phyloP scores from a whole-genome alignment of 2,113 vertebrate genomes.

The zebrafish (Danio rerio) region GRCz12tu NC_133182.1:34838501-34839000 shows the following conservation, averaged over 20 bases:
- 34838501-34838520: constrained; percentile 82
- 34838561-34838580: constrained; percentile 75
- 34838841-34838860: neutral
- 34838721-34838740: constrained; percentile 27
- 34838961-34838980: neutral
- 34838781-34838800: neutral
- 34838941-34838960: neutral
- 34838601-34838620: neutral
- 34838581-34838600: neutral
- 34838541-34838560: constrained; percentile 78
- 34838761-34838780: neutral
- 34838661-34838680: neutral
- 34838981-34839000: neutral
- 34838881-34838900: neutral
- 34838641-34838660: neutral
- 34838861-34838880: neutral
- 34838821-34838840: neutral
- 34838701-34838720: neutral
- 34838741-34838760: neutral
- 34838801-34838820: neutral
- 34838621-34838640: neutral
- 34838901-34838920: constrained; percentile 28
- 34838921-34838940: constrained; percentile 13
- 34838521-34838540: constrained; percentile 79
- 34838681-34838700: neutral